Evolutionary conservation across 53 echinoderm and acorn worm species (phyloP).

Genomic region (Astropecten irregularis): DNA sequence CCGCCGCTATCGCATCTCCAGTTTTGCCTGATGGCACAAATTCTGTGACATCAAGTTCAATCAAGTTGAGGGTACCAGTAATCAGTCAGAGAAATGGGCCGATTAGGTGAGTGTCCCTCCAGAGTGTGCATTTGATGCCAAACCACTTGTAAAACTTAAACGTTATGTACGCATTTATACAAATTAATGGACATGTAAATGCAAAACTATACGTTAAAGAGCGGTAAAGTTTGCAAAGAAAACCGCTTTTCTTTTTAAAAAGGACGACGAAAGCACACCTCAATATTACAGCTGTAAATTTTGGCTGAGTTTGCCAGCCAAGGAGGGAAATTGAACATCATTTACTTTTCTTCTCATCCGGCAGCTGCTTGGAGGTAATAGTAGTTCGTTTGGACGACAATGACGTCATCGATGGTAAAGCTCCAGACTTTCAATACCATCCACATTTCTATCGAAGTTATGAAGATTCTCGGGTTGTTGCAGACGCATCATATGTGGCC

Average conservation of each 20-base stretch:
- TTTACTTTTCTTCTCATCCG: too few relatives aligned
- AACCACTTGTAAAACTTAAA: too few relatives aligned
- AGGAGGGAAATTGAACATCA: too few relatives aligned
- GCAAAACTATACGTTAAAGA: too few relatives aligned
- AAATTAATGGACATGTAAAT: too few relatives aligned
- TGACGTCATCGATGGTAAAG: not conserved
- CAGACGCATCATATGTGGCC: not conserved
- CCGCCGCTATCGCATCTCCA: not conserved
- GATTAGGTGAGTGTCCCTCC: slow-evolving; percentile 6
- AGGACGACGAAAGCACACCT: too few relatives aligned
- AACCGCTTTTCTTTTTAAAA: too few relatives aligned
- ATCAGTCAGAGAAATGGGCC: slow-evolving; percentile 6
- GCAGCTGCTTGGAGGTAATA: not conserved
- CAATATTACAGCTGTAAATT: too few relatives aligned
- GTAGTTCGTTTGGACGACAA: not conserved
- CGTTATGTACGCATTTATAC: too few relatives aligned
- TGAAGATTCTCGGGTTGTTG: not conserved
- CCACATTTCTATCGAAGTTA: not conserved
- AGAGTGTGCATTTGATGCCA: too few relatives aligned
- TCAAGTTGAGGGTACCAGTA: not conserved
- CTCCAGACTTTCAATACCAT: not conserved
- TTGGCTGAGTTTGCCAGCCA: too few relatives aligned
- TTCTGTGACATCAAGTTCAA: not conserved
- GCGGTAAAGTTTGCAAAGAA: too few relatives aligned
- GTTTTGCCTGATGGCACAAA: not conserved